Evolutionary conservation across 2,797 vertebrate species (phyloP), one percentile per base, ranked within the genome.

Genomic region (Clarias fuscus): DNA sequence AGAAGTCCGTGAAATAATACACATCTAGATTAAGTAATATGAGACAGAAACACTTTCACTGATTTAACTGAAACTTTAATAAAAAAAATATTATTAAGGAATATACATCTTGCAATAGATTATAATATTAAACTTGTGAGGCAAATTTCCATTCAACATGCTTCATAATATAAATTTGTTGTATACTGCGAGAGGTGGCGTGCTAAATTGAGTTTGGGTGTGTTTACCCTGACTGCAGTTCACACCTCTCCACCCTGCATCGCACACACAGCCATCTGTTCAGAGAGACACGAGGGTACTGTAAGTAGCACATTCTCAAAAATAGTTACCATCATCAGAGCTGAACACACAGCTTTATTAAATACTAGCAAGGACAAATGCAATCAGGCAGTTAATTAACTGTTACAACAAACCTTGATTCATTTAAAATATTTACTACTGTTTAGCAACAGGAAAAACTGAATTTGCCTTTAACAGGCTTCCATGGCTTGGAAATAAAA

Each of bases 211-310:
- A 67, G n/a, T 59, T 67, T 79, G 40, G 2, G 33, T 61, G 18
- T 84, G 48, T 85, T 89, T 94, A 99, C 98, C 96, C 95, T 96
- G 91, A 11, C 93, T 96, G 92, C 98, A 99, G 93, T 95, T 96
- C 64, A 88, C 78, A 87, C 97, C 97, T 2, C 40, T 96, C 97
- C 97, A 98, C 77, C 98, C 98, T 0, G 97, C 91, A 0, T 97
- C 95, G 72, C 98, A 99, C 17, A 88, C 91, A 89, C 98, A 99
- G 10, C 97, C 97, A 82, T 90, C 98, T 99, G 90, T 81, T 89
- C 30, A 88, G 61, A 84, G 33, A 84, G 30, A 89, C 43, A 82
- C 37, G 24, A 84, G 48, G 58, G 73, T 67, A 37, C 37, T 37
- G 37, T 37, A 56, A 56, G 27, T 70, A 79, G 30, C 71, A 22